Evolutionary conservation across 2,888 invertebrate species (phyloP).

Genomic region (Vesta saturnalis): DNA sequence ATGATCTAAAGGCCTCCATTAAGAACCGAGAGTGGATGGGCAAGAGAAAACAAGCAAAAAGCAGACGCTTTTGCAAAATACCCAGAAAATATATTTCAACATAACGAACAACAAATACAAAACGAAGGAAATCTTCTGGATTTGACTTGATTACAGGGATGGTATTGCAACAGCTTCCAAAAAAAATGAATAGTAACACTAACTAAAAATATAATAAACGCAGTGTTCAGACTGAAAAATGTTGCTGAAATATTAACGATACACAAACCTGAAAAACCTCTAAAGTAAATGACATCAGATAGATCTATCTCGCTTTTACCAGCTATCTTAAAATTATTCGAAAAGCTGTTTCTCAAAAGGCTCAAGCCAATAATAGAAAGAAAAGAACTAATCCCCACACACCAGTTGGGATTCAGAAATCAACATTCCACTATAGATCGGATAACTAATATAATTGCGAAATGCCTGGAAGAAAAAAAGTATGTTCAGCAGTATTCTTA

Average conservation of each 20-base stretch:
- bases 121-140: neutral
- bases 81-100: neutral
- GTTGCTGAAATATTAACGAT: too few species aligned
- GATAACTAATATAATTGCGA: neutral
- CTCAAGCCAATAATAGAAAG: too few species aligned
- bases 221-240: neutral
- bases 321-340: too few species aligned
- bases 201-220: neutral
- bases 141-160: neutral
- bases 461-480: neutral
- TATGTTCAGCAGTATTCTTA: too few species aligned
- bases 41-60: too few species aligned
- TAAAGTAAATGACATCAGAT: too few species aligned
- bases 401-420: too few species aligned
- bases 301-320: too few species aligned
- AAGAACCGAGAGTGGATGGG: neutral
- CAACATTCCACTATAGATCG: too few species aligned
- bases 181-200: neutral
- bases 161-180: neutral
- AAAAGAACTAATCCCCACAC: too few species aligned
- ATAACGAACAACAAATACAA: neutral
- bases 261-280: too few species aligned
- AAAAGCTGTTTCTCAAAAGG: too few species aligned
- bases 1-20: neutral
- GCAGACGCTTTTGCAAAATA: neutral